These are phyloP conservation scores for Halcyon badia DNA, from an alignment of 2,797 vertebrate genomes.

Conservation along the genomic window DNA sequence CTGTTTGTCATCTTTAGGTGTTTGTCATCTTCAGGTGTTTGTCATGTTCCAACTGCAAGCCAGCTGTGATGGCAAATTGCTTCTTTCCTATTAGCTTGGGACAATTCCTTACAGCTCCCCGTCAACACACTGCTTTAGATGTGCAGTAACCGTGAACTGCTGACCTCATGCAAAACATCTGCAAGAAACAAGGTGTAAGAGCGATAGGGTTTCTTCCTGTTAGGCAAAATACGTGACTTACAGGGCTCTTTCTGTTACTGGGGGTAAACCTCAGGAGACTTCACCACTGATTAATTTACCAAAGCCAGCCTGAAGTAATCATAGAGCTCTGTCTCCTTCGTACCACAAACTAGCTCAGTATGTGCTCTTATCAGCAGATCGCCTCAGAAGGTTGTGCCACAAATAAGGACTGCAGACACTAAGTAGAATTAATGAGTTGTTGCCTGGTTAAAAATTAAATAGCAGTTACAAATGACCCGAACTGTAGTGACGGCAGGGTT, in stretches of 20 bases:
- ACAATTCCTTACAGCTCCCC: not conserved
- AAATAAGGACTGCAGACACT: not conserved
- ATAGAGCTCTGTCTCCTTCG: not conserved
- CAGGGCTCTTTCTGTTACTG: not conserved
- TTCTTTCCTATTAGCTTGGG: slow-evolving; percentile 9
- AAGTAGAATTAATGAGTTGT: slow-evolving; percentile 41
- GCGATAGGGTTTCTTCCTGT: slow-evolving; percentile 4
- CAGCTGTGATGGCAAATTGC: slow-evolving; percentile 33
- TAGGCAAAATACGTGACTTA: not conserved
- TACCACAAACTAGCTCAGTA: not conserved
- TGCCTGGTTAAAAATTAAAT: slow-evolving; percentile 50
- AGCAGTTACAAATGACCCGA: slow-evolving; percentile 20
- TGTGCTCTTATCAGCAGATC: slow-evolving; percentile 19
- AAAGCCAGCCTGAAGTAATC: slow-evolving; percentile 7
- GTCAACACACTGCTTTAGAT: not conserved
- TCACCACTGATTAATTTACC: slow-evolving; percentile 6
- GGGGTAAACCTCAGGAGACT: slow-evolving; percentile 4
- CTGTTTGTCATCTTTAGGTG: not conserved
- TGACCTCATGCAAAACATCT: not conserved
- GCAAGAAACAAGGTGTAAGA: not conserved
- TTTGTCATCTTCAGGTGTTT: slow-evolving; percentile 6
- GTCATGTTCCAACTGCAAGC: not conserved
- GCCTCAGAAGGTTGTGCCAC: not conserved
- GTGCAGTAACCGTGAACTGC: slow-evolving; percentile 25
- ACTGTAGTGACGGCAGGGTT: not conserved